Evolutionary conservation across 1,140 invertebrate genomes (phyloP), one percentile per base, ranked within the genome.

Genomic region (Druon quercuslanigerum): DNA sequence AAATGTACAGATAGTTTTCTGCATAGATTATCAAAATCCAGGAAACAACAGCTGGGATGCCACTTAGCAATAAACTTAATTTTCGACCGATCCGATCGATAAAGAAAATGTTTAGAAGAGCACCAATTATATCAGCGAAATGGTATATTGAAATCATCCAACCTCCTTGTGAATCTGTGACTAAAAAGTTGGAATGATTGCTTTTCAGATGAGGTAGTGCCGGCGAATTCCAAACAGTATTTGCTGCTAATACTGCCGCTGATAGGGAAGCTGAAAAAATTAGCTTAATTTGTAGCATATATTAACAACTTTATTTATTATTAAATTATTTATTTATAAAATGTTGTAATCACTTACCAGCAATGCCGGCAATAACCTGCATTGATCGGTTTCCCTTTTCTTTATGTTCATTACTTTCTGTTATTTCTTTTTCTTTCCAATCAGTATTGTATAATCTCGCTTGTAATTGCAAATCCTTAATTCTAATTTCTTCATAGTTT

Each of bases 61-160:
- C 60, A 66, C 25, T n/a, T 8, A 66, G 60, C 0, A 66, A 20
- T 14, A 66, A 13, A n/a, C 60, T 66, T 8, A 40, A 66, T 25
- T 66, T 66, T 40, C 60, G 13, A 66, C 60, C 60, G 5, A 66
- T 46, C 16, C 60, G 25, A 66, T 66, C 60, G 20, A 66, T 66
- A 3, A 66, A 33, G 14, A 66, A 33, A 46, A 66, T 66, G n/a
- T 66, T 66, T 3, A 66, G 33, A 66, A 66, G 60, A 66, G 60
- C 33, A 7, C 60, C 60, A 46, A 66, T 46, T 40, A 66, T 66
- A 40, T 66, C 60, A 0, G 60, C 25, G 40, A 66, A 66, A 40
- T 66, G 60, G n/a, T 66, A 66, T 16, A 66, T 66, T 25, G 60
- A 66, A 66, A 66, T 66, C 1, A 66, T 66, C 60, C 60, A 66